Evolutionary conservation across 2,113 vertebrate species (phyloP).

Genomic region (Halichoerus grypus): DNA sequence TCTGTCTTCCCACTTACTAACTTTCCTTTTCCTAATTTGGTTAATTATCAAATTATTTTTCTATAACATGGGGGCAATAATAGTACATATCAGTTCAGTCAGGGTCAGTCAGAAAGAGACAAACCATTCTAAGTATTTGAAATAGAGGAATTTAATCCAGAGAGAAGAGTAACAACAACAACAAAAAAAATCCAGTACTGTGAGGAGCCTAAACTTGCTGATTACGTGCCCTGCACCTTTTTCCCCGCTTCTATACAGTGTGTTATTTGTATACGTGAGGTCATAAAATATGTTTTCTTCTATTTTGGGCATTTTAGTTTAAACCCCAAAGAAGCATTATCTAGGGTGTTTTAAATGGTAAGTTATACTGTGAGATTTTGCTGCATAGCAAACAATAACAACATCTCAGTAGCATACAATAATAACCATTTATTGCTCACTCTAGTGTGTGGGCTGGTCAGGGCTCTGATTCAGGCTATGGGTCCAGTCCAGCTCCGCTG

Average conservation of each 20-base stretch:
- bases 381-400: not conserved
- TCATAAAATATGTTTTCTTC: not conserved
- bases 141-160: not conserved
- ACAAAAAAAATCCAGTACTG: not conserved
- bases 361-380: not conserved
- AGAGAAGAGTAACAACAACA: not conserved
- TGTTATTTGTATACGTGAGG: not conserved
- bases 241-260: not conserved
- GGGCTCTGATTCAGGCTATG: not conserved
- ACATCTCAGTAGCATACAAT: not conserved
- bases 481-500: not conserved
- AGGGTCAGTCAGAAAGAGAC: not conserved
- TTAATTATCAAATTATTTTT: not conserved
- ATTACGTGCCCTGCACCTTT: not conserved
- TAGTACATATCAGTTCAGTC: not conserved
- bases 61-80: not conserved
- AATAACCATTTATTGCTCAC: not conserved
- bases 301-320: not conserved
- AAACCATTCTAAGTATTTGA: not conserved
- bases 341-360: not conserved
- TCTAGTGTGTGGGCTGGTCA: accelerated
- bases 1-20: not conserved
- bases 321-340: not conserved
- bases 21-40: not conserved
- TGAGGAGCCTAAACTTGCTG: not conserved